Conservation (phyloP, 2,888 invertebrate species). For the Leptinotarsa tumamoca region DNA sequence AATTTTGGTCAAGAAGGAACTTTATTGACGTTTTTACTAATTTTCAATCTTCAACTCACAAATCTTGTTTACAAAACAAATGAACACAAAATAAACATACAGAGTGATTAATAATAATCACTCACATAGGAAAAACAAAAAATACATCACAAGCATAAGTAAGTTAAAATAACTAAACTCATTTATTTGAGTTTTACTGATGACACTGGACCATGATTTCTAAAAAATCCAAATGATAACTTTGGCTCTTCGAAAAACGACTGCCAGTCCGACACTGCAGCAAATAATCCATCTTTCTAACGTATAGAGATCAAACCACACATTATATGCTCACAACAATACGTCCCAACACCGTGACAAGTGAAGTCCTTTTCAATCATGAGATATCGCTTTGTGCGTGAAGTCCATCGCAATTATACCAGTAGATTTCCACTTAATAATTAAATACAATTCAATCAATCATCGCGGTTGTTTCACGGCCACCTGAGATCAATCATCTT, state of each 20-base stretch:
- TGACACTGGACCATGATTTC: neutral
- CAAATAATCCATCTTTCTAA: conserved; percentile 6
- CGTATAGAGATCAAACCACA: conserved; percentile 36
- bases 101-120: too few species aligned
- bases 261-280: neutral
- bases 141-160: too few species aligned
- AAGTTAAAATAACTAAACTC: too few species aligned
- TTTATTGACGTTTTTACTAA: too few species aligned
- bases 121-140: too few species aligned
- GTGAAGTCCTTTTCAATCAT: conserved; percentile 42
- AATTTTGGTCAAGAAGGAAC: too few species aligned
- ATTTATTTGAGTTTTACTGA: too few species aligned
- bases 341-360: conserved; percentile 36
- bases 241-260: neutral
- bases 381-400: conserved; percentile 40
- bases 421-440: conserved; percentile 45
- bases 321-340: conserved; percentile 34
- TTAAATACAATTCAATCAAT: conserved; percentile 57
- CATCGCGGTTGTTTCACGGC: conserved; percentile 54
- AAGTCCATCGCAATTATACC: conserved; percentile 42
- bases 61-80: too few species aligned
- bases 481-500: conserved; percentile 54
- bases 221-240: neutral
- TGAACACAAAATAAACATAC: too few species aligned
- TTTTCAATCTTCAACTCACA: too few species aligned